Conservation (phyloP, 1,140 invertebrate species). For the Psix sp. region DNA sequence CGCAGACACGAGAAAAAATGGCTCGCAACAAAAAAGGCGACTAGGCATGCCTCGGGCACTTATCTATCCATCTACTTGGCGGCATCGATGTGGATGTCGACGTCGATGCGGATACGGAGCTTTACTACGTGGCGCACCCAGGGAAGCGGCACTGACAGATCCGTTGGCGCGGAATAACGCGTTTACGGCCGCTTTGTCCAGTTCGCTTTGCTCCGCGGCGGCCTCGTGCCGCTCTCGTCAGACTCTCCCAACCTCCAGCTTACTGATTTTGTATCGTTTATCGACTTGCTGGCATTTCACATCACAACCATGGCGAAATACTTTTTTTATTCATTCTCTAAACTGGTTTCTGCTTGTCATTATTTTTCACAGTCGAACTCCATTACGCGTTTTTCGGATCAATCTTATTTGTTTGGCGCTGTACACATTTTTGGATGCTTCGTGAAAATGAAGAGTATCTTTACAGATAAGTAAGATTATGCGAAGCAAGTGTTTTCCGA, state of each 20-base stretch:
- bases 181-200: slow-evolving; percentile 77
- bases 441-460: too few relatives aligned
- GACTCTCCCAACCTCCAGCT: background rate
- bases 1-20: slow-evolving; percentile 22
- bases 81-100: slow-evolving; percentile 62
- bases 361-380: too few relatives aligned
- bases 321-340: background rate
- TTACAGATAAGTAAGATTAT: slow-evolving; percentile 21
- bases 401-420: too few relatives aligned
- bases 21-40: slow-evolving; percentile 25
- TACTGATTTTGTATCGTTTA: slow-evolving; percentile 9
- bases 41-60: slow-evolving; percentile 40
- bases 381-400: background rate
- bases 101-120: slow-evolving; percentile 64
- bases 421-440: too few relatives aligned
- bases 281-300: background rate
- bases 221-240: slow-evolving; percentile 62
- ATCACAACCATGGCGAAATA: too few relatives aligned
- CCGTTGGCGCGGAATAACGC: slow-evolving; percentile 78
- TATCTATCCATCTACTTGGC: slow-evolving; percentile 57
- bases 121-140: slow-evolving; percentile 69
- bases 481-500: slow-evolving; percentile 33
- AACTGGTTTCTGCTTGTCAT: too few relatives aligned
- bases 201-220: slow-evolving; percentile 71
- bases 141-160: slow-evolving; percentile 75